phyloP scores from a whole-genome alignment of 2,113 vertebrate genomes.

The Lophius piscatorius region DNA sequence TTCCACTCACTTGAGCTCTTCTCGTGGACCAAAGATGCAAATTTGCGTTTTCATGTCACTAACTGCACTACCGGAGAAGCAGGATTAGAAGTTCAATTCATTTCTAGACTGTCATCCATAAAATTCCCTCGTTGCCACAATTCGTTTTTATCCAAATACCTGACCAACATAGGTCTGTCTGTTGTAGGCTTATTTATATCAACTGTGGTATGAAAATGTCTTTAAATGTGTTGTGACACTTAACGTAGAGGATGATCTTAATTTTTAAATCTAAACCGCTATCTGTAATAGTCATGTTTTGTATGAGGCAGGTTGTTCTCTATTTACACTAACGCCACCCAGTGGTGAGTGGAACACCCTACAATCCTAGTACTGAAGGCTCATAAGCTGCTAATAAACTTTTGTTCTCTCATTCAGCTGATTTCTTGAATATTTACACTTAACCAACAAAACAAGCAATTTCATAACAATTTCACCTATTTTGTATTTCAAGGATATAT shows the following conservation, averaged over 20 bases:
- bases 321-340: slow-evolving; percentile 5
- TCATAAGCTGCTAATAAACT: no score
- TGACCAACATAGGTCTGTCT: slow-evolving; percentile 15
- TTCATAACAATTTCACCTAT: no score
- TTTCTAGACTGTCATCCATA: slow-evolving; percentile 10
- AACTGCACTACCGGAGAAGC: slow-evolving; percentile 18
- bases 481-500: no score
- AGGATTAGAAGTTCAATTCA: no score
- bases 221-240: slow-evolving; percentile 37
- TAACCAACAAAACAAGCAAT: no score
- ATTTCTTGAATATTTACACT: no score
- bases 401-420: no score
- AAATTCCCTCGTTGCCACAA: slow-evolving; percentile 47
- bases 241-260: slow-evolving; percentile 16
- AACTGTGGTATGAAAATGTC: slow-evolving; percentile 46
- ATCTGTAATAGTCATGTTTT: slow-evolving; percentile 51
- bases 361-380: no score
- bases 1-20: slow-evolving; percentile 45
- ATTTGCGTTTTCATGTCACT: slow-evolving; percentile 12
- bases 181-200: no score
- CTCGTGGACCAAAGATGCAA: slow-evolving; percentile 58
- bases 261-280: slow-evolving; percentile 59
- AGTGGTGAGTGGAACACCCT: slow-evolving; percentile 2
- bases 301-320: not conserved
- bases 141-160: slow-evolving; percentile 26